Evolutionary conservation across 2,888 invertebrate species (phyloP).

Genomic region (Caenorhabditis sp.): DNA sequence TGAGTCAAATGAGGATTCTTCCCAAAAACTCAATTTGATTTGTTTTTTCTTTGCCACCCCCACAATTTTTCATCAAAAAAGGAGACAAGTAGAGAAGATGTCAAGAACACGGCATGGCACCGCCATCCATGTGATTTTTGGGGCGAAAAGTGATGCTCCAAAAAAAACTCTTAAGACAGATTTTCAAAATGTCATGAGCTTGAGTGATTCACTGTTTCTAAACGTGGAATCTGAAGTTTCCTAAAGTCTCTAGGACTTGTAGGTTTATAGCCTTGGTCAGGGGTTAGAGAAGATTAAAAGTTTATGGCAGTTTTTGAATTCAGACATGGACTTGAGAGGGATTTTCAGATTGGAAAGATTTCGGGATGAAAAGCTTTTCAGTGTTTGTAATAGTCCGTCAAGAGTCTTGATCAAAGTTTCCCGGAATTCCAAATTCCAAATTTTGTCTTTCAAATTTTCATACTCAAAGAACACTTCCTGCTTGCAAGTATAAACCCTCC

Average conservation of each 20-base stretch:
- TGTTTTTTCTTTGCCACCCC: background rate
- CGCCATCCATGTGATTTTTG: conserved; percentile 10
- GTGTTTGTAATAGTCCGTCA: no score
- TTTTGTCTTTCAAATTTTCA: no score
- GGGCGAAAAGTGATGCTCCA: background rate
- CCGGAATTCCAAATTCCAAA: no score
- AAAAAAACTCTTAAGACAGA: conserved; percentile 3
- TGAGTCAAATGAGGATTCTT: background rate
- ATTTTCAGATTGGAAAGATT: background rate
- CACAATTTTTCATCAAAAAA: conserved; percentile 14
- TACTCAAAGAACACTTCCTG: background rate
- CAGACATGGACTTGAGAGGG: background rate
- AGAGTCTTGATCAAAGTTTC: conserved; percentile 1
- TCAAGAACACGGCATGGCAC: conserved; percentile 26
- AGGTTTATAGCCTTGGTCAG: background rate
- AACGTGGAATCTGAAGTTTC: background rate
- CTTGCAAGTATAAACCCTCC: background rate
- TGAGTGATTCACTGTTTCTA: conserved; percentile 3
- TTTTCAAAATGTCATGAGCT: background rate
- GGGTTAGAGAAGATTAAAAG: background rate
- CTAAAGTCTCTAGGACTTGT: background rate
- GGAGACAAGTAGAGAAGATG: background rate
- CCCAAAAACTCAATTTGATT: background rate
- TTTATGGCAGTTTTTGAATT: background rate
- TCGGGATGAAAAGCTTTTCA: background rate